A percentile compares a stretch with the other conserved stretches of the same genome.
Conservation (phyloP, 2,113 vertebrate genomes). For the Elgaria multicarinata region DNA sequence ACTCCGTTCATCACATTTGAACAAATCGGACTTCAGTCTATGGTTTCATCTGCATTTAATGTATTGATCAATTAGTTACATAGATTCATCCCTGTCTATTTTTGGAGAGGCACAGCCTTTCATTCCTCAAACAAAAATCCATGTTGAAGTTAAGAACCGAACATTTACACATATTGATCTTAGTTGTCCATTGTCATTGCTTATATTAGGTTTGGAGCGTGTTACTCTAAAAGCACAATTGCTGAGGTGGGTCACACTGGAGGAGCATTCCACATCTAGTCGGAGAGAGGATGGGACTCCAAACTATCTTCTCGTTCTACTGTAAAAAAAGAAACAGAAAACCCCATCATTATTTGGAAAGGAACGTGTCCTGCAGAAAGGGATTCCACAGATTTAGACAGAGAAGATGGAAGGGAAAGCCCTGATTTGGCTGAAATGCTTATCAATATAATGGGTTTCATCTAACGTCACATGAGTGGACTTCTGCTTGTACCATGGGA, state of each 20-base stretch:
- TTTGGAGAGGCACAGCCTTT: not conserved
- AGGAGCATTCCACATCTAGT: not conserved
- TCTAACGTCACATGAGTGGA: too few species aligned
- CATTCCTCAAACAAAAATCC: not conserved
- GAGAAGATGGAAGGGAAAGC: too few species aligned
- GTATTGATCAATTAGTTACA: not conserved
- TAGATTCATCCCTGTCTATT: not conserved
- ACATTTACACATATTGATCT: not conserved
- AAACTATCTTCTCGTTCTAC: not conserved
- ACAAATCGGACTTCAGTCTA: not conserved
- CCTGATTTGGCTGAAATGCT: too few species aligned
- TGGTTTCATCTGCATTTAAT: not conserved
- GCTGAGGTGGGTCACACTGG: not conserved
- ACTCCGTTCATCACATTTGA: not conserved
- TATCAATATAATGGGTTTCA: too few species aligned
- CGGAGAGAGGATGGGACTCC: not conserved
- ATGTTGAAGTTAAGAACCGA: not conserved
- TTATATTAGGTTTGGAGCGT: not conserved
- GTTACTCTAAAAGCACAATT: not conserved
- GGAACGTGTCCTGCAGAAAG: not conserved
- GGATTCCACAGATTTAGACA: not conserved
- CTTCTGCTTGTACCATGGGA: too few species aligned
- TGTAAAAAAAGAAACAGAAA: not conserved
- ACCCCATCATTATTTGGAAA: not conserved
- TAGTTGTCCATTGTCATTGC: not conserved